phyloP scores from a whole-genome alignment of 2,113 vertebrate species.

The Panurus biarmicus region DNA sequence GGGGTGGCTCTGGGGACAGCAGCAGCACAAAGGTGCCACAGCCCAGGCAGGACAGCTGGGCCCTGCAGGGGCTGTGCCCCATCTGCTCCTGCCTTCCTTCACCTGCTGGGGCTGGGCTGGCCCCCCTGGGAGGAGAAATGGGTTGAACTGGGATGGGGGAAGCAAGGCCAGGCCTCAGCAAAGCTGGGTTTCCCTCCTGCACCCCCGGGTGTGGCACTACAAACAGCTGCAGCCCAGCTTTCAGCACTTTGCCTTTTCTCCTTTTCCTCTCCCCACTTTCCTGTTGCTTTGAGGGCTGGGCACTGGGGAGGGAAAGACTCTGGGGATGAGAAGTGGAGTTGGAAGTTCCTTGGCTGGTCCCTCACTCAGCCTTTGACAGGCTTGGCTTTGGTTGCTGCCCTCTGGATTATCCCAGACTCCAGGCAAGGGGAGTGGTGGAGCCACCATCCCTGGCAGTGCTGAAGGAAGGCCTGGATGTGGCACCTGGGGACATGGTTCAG shows the following conservation, averaged over 20 bases:
- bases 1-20: neutral
- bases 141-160: conserved; percentile 8
- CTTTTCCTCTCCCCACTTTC: neutral
- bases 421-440: neutral
- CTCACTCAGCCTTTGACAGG: neutral
- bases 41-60: conserved; percentile 37
- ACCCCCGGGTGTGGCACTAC: neutral
- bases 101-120: conserved; percentile 24
- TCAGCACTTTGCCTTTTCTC: neutral
- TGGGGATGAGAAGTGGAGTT: neutral
- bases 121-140: conserved; percentile 30
- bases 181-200: neutral
- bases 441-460: neutral
- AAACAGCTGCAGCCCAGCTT: neutral
- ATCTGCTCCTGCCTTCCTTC: conserved; percentile 35
- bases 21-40: neutral
- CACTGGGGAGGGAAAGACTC: neutral
- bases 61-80: conserved; percentile 12
- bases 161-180: neutral
- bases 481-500: neutral
- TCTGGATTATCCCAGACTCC: neutral
- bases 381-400: neutral
- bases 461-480: neutral
- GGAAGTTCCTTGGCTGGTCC: neutral
- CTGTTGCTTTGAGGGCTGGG: neutral